Evolutionary conservation across 2,797 vertebrate genomes (phyloP).

Genomic region (Ctenochaetus hawaiiensis): DNA sequence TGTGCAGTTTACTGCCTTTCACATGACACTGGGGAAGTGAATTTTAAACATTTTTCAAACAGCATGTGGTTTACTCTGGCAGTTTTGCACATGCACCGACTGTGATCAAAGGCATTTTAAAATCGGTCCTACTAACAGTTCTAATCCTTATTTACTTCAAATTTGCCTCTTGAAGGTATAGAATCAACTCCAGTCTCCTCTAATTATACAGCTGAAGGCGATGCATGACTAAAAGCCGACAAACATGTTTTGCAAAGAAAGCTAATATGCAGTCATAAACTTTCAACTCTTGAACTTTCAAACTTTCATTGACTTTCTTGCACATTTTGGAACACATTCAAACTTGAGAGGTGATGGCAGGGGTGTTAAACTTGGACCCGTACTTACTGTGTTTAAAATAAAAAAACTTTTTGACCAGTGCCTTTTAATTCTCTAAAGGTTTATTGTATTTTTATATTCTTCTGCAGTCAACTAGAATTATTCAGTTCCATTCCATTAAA

Average conservation of each 20-base stretch:
- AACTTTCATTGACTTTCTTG: slow-evolving; percentile 11
- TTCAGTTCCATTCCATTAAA: not conserved
- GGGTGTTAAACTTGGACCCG: not conserved
- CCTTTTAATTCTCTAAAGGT: not conserved
- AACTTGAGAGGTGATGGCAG: not conserved
- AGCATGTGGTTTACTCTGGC: slow-evolving; percentile 1
- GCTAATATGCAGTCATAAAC: not conserved
- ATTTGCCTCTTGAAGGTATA: not conserved
- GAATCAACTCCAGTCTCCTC: slow-evolving; percentile 4
- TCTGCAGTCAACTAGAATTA: not conserved
- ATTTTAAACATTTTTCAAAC: slow-evolving; percentile 12
- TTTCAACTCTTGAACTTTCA: not conserved
- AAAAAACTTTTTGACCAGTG: not conserved
- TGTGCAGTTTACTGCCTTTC: slow-evolving; percentile 2
- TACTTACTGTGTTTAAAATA: not conserved
- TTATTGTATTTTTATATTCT: not conserved
- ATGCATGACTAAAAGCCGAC: not conserved
- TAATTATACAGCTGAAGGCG: slow-evolving; percentile 10
- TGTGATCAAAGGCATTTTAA: slow-evolving; percentile 8
- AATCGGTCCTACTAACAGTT: not conserved
- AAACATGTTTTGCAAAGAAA: slow-evolving; percentile 9
- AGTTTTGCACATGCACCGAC: not conserved
- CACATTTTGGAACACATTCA: not conserved
- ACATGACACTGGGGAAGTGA: not conserved
- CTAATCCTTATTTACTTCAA: not conserved